These are phyloP conservation scores for Distichodus sexfasciatus DNA, from an alignment of 2,797 vertebrate genomes.

Conservation along the genomic window DNA sequence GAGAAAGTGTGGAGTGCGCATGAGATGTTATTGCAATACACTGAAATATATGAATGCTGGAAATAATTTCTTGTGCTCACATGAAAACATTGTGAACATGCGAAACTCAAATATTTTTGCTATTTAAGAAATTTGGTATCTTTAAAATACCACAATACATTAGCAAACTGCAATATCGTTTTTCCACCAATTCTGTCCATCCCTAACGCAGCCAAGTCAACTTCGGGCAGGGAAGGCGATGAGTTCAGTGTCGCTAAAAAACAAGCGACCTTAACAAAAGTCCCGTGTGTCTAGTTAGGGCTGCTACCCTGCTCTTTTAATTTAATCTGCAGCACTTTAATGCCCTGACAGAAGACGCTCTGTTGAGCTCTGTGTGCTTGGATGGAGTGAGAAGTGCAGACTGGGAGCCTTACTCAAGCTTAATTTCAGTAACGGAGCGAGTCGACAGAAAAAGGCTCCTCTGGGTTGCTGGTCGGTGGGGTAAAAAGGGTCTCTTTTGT, in stretches of 20 bases:
- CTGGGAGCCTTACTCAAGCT: neutral
- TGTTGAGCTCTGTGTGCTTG: neutral
- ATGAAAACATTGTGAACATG: no score
- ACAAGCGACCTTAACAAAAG: slow-evolving; percentile 1
- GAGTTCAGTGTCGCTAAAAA: slow-evolving; percentile 3
- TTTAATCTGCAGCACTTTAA: neutral
- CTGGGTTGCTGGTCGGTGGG: no score
- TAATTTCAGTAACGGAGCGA: slow-evolving; percentile 11
- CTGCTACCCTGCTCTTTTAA: neutral
- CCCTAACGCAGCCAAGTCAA: no score
- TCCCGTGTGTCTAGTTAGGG: neutral
- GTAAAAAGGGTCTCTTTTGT: slow-evolving; percentile 2
- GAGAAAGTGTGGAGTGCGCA: no score
- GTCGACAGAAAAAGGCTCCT: slow-evolving; percentile 14
- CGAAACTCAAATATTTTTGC: no score
- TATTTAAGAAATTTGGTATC: no score
- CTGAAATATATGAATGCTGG: no score
- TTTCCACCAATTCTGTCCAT: no score
- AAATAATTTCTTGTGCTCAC: no score
- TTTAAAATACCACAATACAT: no score
- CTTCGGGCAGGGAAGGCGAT: neutral
- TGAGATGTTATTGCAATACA: no score
- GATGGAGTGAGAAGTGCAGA: neutral
- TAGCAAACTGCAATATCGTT: no score
- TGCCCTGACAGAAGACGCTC: neutral